phyloP scores from a whole-genome alignment of 2,888 invertebrate genomes.

The Chrysolina americana region DNA sequence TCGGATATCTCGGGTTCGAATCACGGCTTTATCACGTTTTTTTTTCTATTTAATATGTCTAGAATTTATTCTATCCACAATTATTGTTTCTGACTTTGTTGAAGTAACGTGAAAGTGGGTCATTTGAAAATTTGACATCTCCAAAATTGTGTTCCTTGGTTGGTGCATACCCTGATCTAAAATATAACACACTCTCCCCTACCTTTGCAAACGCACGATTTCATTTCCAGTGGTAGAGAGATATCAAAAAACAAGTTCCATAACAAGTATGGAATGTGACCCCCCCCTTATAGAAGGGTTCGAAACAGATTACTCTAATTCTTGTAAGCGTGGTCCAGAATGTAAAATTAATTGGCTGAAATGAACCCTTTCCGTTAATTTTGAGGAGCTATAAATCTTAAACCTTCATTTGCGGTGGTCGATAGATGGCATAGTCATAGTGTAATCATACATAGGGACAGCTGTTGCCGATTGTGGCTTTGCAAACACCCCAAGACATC shows the following conservation, averaged over 20 bases:
- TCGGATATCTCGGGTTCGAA: too few relatives aligned
- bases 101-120: too few relatives aligned
- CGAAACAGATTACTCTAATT: conserved; percentile 49
- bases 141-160: too few relatives aligned
- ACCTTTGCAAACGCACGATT: too few relatives aligned
- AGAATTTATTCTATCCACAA: too few relatives aligned
- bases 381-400: conserved; percentile 69
- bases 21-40: too few relatives aligned
- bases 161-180: too few relatives aligned
- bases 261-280: conserved; percentile 30
- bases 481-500: conserved; percentile 51
- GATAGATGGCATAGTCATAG: conserved; percentile 61
- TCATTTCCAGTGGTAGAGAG: background rate
- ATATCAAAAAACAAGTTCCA: conserved; percentile 20
- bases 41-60: too few relatives aligned
- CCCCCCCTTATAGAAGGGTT: conserved; percentile 33
- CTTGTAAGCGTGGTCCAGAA: conserved; percentile 58
- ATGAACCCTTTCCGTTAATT: conserved; percentile 70
- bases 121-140: too few relatives aligned
- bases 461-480: conserved; percentile 63
- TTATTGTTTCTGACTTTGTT: too few relatives aligned
- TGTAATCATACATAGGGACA: conserved; percentile 64
- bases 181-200: too few relatives aligned
- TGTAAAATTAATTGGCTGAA: conserved; percentile 68
- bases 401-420: conserved; percentile 67